Evolutionary conservation across 2,113 vertebrate genomes (phyloP).

Genomic region (Cynoglossus semilaevis): DNA sequence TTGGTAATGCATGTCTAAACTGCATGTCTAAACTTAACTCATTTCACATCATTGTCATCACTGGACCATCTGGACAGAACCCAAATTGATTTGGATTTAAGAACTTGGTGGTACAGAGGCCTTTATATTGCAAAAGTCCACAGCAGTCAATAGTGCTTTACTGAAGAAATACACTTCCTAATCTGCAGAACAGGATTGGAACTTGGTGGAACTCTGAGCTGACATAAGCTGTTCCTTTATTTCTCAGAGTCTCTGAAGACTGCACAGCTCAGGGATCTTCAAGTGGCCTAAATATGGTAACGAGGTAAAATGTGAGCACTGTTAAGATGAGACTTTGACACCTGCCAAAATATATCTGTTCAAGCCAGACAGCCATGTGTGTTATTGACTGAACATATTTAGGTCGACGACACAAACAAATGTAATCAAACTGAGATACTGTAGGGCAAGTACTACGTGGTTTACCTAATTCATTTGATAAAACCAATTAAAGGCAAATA

Average conservation of each 20-base stretch:
- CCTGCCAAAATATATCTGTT: neutral
- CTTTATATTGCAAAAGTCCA: slow-evolving; percentile 17
- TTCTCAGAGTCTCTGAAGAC: no score
- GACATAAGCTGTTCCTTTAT: slow-evolving; percentile 48
- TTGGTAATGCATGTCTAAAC: no score
- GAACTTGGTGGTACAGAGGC: no score
- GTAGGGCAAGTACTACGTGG: neutral
- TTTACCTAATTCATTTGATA: slow-evolving; percentile 27
- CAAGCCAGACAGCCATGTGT: slow-evolving; percentile 1
- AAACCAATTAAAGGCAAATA: slow-evolving; percentile 47
- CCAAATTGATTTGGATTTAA: no score
- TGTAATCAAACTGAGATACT: neutral
- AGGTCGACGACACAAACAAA: neutral
- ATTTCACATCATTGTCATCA: no score
- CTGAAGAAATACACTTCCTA: slow-evolving; percentile 36
- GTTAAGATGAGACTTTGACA: slow-evolving; percentile 3
- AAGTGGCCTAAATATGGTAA: slow-evolving; percentile 48
- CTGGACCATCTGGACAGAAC: no score
- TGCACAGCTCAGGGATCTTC: slow-evolving; percentile 56
- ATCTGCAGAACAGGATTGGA: slow-evolving; percentile 45
- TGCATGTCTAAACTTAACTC: no score
- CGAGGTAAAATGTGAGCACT: slow-evolving; percentile 18
- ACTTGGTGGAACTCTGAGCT: slow-evolving; percentile 44
- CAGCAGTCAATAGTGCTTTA: slow-evolving; percentile 24
- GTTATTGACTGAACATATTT: neutral